Evolutionary conservation across 2,888 invertebrate species (phyloP), one percentile per base, ranked within the genome.

Genomic region (Endotricha flammealis): DNA sequence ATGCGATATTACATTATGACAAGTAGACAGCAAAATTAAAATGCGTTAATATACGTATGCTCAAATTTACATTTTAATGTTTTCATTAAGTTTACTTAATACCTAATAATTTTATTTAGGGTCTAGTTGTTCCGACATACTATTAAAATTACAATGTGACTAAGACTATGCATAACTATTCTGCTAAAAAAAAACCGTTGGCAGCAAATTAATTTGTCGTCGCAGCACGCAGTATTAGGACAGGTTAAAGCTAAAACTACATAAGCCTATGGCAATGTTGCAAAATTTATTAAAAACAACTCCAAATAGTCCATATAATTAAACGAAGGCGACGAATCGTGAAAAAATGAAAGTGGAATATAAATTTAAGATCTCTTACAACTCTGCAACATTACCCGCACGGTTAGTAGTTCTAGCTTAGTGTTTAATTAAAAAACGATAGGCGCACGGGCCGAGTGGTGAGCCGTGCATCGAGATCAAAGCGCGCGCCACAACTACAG

Each of bases 61-160:
- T 14, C 32, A 32, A 9, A 20, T 20, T 4, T 20, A 20, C 20
- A 4, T 20, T 20, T 20, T 16, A 16, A 16, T 16, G n/a, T 20
- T 20, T 20, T 6, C 20, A 8, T 20, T 20, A 20, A n/a, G 20
- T 20, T 6, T n/a, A 20, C 20, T 20, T 4, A 55, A 47, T 44
- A 39, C 49, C 43, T 41, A 44, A 44, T 40, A 41, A 28, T 32
- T 43, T 44, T 46, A 42, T 48, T 44, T 48, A 49, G 31, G 42
- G 33, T 39, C 45, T 47, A 53, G 29, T 52, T 42, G 43, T 47
- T 50, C 43, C 48, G 46, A 50, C 42, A 48, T 41, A 46, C 39
- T 51, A 42, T 62, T 58, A 57, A 64, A 57, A 55, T 56, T 49
- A 63, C 62, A 58, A 57, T 65, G 63, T 69, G 63, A 72, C 69